Evolutionary conservation across 2,797 vertebrate species (phyloP), one percentile per base, ranked within the genome.

Genomic region (Thalassophryne amazonica): DNA sequence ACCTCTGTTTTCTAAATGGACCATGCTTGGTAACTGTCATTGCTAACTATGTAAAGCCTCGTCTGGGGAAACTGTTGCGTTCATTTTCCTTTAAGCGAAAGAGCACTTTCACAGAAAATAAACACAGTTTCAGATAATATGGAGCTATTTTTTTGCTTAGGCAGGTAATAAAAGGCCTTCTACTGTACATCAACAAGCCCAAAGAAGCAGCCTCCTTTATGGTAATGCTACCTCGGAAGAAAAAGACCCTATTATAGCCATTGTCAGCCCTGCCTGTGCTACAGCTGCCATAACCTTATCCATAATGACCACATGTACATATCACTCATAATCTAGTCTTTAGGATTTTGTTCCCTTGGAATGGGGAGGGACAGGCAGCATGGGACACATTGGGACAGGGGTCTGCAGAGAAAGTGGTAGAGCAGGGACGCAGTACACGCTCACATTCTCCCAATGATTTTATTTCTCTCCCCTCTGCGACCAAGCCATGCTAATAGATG

Each of bases 401-500:
- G 67, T 81, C 70, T 75, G 75, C 56, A 53, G 73, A 83, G 75
- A 63, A 61, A 78, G 72, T 33, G 27, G 64, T n/a, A n/a, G 76
- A 36, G 17, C 30, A 31, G 63, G 75, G 82, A 80, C 73, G 70
- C 69, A 59, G 70, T 17, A 60, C 74, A 73, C 68, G 73, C 76
- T 80, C 75, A 83, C 76, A 78, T 86, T 86, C 79, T 88, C 80
- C 75, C 83, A 79, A 80, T 84, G 83, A 87, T 88, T 89, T 89
- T 86, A 86, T 89, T 90, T 85, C 81, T 84, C 78, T 81, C 81
- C 83, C 84, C 81, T 84, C 81, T 81, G 86, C 85, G 81, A 86
- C 89, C 83, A 67, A 86, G 87, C 87, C 85, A 86, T 87, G 88
- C 87, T 92, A 92, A 92, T 91, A 89, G 89, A 90, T 87, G 86